These are phyloP conservation scores for Pharmacophagus antenor DNA, from an alignment of 2,888 invertebrate genomes.

Conservation along the genomic window DNA sequence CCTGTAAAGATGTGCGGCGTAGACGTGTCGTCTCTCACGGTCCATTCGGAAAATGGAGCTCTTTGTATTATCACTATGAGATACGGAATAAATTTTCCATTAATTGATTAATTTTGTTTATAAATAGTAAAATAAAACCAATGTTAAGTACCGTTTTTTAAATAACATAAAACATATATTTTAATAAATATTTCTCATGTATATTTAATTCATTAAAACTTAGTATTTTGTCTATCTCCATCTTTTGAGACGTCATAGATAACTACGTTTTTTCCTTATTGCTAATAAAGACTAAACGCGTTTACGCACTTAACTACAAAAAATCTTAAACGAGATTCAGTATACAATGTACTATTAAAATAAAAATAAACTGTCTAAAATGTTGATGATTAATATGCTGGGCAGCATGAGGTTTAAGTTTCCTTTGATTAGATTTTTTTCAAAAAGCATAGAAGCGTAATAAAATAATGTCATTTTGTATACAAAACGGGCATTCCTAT, in stretches of 20 bases:
- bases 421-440: too few relatives aligned
- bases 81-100: constrained; percentile 15
- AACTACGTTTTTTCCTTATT: not conserved
- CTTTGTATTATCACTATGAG: constrained; percentile 1
- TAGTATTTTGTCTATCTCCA: not conserved
- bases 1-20: constrained; percentile 18
- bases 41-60: constrained; percentile 16
- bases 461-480: too few relatives aligned
- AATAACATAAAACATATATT: not conserved
- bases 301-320: too few relatives aligned
- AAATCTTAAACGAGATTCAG: not conserved
- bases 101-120: not conserved
- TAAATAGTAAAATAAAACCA: not conserved
- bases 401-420: too few relatives aligned
- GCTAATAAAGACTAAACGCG: too few relatives aligned
- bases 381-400: too few relatives aligned
- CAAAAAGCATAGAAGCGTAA: too few relatives aligned
- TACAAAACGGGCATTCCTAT: too few relatives aligned
- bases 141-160: not conserved
- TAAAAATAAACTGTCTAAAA: too few relatives aligned
- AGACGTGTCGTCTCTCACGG: constrained; percentile 22
- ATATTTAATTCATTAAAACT: not conserved
- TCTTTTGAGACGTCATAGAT: not conserved
- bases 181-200: not conserved
- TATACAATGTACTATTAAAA: too few relatives aligned